Conservation (phyloP, 2,797 vertebrate species). For the Melanotaenia parkinsoni region DNA sequence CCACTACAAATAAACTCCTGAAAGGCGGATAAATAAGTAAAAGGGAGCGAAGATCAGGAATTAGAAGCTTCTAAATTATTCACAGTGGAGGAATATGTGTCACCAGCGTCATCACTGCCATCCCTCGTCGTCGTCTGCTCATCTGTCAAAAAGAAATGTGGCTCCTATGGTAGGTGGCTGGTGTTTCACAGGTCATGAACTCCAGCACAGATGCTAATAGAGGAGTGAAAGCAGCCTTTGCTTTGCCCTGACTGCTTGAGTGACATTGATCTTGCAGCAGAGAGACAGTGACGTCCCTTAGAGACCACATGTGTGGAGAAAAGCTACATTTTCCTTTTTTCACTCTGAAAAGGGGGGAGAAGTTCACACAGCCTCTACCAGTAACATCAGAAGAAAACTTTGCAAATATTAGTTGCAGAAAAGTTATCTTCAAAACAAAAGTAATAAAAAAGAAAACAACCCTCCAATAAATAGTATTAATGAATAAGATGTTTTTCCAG, state of each 20-base stretch:
- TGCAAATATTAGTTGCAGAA: no score
- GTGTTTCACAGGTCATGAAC: conserved; percentile 61
- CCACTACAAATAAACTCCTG: conserved; percentile 22
- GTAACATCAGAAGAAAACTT: conserved; percentile 9
- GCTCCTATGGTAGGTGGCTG: conserved; percentile 42
- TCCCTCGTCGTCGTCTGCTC: conserved; percentile 21
- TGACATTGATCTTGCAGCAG: conserved; percentile 65
- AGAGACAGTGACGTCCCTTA: conserved; percentile 58
- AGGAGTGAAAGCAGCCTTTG: conserved; percentile 53
- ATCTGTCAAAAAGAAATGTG: conserved; percentile 37
- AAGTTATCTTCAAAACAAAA: not conserved
- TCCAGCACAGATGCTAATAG: conserved; percentile 57
- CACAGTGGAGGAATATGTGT: conserved; percentile 22
- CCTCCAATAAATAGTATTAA: not conserved
- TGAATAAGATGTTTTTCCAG: not conserved
- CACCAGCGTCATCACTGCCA: conserved; percentile 31
- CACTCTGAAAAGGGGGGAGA: not conserved
- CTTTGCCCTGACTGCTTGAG: conserved; percentile 50
- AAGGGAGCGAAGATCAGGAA: conserved; percentile 24
- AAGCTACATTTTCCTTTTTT: conserved; percentile 25
- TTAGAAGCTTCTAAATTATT: conserved; percentile 51
- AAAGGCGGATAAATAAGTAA: conserved; percentile 44
- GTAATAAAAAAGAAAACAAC: not conserved
- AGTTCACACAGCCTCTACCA: conserved; percentile 22
- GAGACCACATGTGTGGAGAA: conserved; percentile 30